Evolutionary conservation across 2,797 vertebrate genomes (phyloP).

Genomic region (Argyrosomus regius): DNA sequence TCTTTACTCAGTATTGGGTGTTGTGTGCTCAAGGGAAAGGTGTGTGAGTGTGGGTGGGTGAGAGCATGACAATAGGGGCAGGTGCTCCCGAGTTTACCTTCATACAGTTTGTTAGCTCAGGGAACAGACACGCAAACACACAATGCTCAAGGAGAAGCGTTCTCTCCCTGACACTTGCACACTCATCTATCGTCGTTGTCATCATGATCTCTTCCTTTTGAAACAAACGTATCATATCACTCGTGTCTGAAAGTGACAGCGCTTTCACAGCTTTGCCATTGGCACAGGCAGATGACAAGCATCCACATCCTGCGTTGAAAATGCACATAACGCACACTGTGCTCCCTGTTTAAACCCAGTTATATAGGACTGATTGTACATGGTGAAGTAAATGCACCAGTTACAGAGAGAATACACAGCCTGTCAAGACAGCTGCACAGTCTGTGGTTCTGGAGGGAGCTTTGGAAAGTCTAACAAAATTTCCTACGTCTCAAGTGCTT

Average conservation of each 20-base stretch:
- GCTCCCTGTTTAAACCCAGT: slow-evolving; percentile 22
- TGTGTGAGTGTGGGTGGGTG: slow-evolving; percentile 77
- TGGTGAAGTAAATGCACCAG: slow-evolving; percentile 8
- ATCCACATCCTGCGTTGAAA: slow-evolving; percentile 56
- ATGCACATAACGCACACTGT: background rate
- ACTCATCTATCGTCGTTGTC: slow-evolving; percentile 58
- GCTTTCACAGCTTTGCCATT: slow-evolving; percentile 25
- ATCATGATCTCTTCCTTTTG: slow-evolving; percentile 52
- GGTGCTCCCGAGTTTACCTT: slow-evolving; percentile 81
- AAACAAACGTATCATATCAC: slow-evolving; percentile 55
- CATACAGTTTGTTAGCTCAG: slow-evolving; percentile 78
- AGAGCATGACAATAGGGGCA: slow-evolving; percentile 77
- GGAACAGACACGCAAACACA: slow-evolving; percentile 69
- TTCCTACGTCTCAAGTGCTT: background rate
- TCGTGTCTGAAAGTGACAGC: slow-evolving; percentile 49
- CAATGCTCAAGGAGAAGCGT: slow-evolving; percentile 72
- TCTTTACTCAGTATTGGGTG: slow-evolving; percentile 90
- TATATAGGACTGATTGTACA: slow-evolving; percentile 15
- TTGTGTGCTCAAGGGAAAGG: slow-evolving; percentile 87
- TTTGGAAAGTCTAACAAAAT: background rate
- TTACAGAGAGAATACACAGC: background rate
- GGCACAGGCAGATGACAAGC: slow-evolving; percentile 49
- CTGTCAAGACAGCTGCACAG: slow-evolving; percentile 1
- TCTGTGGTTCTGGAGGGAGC: background rate
- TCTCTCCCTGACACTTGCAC: slow-evolving; percentile 57